Conservation (phyloP, 2,797 vertebrate genomes). For the Hirundo rustica region DNA sequence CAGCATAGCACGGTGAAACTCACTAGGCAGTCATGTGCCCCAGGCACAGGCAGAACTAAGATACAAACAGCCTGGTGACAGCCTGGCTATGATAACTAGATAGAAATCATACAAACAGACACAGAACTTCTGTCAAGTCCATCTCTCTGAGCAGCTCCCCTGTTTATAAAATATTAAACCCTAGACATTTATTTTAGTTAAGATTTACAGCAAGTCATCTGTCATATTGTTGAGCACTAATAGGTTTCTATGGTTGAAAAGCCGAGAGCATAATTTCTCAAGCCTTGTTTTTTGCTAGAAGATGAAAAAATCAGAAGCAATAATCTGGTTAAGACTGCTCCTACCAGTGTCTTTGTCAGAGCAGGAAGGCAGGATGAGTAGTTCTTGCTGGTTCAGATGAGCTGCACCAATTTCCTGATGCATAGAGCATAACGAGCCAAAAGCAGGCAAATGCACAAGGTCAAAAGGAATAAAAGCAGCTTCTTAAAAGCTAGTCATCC, state of each 20-base stretch:
- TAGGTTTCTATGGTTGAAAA: slow-evolving; percentile 19
- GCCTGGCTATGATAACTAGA: slow-evolving; percentile 43
- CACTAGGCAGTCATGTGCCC: slow-evolving; percentile 38
- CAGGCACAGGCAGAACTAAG: not conserved
- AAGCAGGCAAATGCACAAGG: not conserved
- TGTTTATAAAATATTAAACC: not conserved
- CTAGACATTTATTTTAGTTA: slow-evolving; percentile 4
- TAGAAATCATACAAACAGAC: slow-evolving; percentile 13
- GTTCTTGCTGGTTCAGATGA: not conserved
- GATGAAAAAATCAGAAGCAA: not conserved
- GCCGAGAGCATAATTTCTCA: not conserved
- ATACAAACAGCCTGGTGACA: slow-evolving; percentile 25
- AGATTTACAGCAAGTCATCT: slow-evolving; percentile 24
- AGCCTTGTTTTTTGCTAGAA: not conserved
- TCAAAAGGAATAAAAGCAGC: not conserved
- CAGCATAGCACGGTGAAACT: slow-evolving; percentile 35
- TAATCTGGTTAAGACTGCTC: not conserved
- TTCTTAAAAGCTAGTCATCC: not conserved
- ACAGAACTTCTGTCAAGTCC: not conserved
- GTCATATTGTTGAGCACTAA: not conserved
- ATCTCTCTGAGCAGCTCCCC: not conserved
- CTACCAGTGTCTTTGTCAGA: not conserved
- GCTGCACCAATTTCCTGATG: not conserved
- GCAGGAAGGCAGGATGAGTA: not conserved
- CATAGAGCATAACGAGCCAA: not conserved